phyloP scores from a whole-genome alignment of 2,797 vertebrate genomes.

The Martes flavigula region DNA sequence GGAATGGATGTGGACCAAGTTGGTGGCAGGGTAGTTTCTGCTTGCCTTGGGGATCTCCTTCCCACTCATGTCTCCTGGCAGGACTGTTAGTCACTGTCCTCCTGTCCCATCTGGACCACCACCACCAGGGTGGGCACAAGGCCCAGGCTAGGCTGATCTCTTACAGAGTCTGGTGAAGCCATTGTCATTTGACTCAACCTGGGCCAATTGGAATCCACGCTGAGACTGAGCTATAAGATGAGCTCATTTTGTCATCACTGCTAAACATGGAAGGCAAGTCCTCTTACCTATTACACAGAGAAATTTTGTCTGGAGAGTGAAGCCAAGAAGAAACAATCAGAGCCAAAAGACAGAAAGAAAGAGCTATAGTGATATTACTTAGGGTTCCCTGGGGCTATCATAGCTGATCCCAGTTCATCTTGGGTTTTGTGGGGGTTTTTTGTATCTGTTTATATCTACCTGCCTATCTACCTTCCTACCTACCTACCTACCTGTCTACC shows the following conservation, averaged over 20 bases:
- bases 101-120: not conserved
- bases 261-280: not conserved
- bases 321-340: not conserved
- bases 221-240: not conserved
- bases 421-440: not conserved
- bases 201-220: not conserved
- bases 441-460: not conserved
- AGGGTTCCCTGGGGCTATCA: not conserved
- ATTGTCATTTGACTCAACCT: not conserved
- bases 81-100: not conserved
- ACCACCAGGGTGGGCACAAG: not conserved
- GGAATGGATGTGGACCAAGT: not conserved
- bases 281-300: not conserved
- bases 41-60: not conserved
- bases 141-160: not conserved
- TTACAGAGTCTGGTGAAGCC: not conserved
- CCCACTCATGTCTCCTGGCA: not conserved
- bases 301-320: slow-evolving; percentile 13
- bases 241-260: not conserved
- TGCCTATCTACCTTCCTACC: not conserved
- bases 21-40: not conserved
- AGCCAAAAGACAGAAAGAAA: not conserved
- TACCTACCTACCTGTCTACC: not conserved
- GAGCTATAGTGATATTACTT: not conserved
- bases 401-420: not conserved